Conservation (phyloP, 1,140 invertebrate genomes). For the Brachystomella parvula region DNA sequence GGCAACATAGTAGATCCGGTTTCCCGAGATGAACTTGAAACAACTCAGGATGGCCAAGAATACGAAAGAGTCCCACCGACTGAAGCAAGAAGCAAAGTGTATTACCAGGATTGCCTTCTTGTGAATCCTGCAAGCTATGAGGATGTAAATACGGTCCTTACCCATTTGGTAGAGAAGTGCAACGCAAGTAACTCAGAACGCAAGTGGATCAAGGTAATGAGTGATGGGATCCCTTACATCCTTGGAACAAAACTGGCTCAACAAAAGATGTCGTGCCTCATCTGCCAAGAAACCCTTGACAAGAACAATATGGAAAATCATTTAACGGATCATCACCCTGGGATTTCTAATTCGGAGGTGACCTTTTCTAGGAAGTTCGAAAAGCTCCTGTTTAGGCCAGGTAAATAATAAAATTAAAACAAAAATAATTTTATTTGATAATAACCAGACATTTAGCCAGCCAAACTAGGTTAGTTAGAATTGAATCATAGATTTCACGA, state of each 20-base stretch:
- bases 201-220: neutral
- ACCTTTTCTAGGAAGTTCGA: neutral
- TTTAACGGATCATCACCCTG: neutral
- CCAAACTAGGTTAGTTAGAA: neutral
- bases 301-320: neutral
- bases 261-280: neutral
- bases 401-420: neutral
- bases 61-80: neutral
- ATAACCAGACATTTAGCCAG: neutral
- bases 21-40: neutral
- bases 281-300: neutral
- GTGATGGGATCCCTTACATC: neutral
- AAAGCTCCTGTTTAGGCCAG: neutral
- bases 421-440: neutral
- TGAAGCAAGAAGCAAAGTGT: neutral
- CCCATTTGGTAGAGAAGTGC: neutral
- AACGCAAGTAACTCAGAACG: neutral
- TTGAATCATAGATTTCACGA: neutral
- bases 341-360: neutral
- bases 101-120: neutral
- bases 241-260: neutral
- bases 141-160: neutral
- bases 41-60: neutral
- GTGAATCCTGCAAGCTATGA: neutral
- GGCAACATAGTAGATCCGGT: neutral